A percentile compares a stretch with the other conserved stretches of the same genome.
Evolutionary conservation across 2,888 invertebrate genomes (phyloP).

Genomic region (Agonum fuliginosum): DNA sequence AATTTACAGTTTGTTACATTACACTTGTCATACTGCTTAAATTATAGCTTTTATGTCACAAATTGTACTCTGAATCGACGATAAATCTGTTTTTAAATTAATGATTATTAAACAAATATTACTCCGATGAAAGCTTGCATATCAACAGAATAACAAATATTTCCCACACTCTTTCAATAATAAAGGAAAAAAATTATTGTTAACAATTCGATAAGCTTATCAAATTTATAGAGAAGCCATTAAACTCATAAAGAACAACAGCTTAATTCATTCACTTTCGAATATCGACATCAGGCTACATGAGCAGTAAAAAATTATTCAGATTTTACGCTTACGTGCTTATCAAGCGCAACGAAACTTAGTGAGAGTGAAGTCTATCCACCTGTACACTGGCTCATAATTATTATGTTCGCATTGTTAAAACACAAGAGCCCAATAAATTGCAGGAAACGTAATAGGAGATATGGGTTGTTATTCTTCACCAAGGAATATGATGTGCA

Average conservation of each 20-base stretch:
- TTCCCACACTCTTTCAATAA: not conserved
- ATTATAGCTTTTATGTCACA: too few species aligned
- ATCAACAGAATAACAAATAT: not conserved
- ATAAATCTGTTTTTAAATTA: too few species aligned
- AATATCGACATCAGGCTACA: not conserved
- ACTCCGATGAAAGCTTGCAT: too few species aligned
- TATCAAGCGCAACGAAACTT: not conserved
- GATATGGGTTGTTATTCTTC: conserved; percentile 22
- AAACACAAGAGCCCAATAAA: conserved; percentile 29
- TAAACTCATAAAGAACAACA: conserved; percentile 29
- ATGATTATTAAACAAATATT: too few species aligned
- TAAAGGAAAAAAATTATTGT: conserved; percentile 3
- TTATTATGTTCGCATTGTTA: conserved; percentile 37
- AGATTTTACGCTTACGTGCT: conserved; percentile 19
- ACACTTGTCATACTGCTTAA: too few species aligned
- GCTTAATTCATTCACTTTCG: conserved; percentile 15
- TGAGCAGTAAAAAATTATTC: conserved; percentile 3
- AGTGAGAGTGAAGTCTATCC: conserved; percentile 18
- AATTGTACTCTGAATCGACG: too few species aligned
- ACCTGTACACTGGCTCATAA: not conserved
- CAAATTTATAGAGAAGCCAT: conserved; percentile 4
- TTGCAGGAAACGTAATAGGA: conserved; percentile 27
- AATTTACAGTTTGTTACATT: too few species aligned
- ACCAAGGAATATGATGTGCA: not conserved
- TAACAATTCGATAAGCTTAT: conserved; percentile 15